Evolutionary conservation across 2,113 vertebrate species (phyloP).

Genomic region (Galemys pyrenaicus): DNA sequence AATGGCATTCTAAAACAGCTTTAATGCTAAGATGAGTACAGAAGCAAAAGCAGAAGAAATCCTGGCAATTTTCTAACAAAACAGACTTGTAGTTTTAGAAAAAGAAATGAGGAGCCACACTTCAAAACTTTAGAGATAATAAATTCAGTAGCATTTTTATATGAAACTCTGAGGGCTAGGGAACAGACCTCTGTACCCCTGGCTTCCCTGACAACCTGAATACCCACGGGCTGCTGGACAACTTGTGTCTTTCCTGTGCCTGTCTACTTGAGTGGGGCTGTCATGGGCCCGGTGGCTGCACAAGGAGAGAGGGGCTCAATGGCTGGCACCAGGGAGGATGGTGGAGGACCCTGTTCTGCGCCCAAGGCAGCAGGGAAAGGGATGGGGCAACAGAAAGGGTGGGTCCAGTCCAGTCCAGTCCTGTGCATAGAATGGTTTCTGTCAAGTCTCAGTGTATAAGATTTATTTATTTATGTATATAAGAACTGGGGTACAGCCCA

Average conservation of each 20-base stretch:
- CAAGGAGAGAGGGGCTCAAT: background rate
- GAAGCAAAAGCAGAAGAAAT: background rate
- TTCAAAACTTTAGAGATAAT: background rate
- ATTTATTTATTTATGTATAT: too few species aligned
- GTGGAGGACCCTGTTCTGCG: background rate
- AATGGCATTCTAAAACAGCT: background rate
- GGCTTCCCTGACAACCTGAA: background rate
- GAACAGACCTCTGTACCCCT: background rate
- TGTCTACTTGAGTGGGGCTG: background rate
- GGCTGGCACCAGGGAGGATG: fast-evolving
- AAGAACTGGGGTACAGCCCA: too few species aligned
- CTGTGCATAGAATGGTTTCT: background rate
- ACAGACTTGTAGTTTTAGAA: background rate
- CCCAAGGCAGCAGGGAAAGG: background rate
- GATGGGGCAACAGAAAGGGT: background rate
- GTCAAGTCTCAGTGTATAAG: background rate
- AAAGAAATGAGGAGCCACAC: background rate
- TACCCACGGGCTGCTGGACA: fast-evolving
- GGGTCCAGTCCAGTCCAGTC: background rate
- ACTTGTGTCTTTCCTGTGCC: background rate
- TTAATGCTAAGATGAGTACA: background rate
- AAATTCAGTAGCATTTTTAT: background rate
- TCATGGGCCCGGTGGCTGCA: background rate
- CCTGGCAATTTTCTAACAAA: background rate
- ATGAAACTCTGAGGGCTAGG: background rate